A percentile compares a stretch with the other conserved stretches of the same genome.
Evolutionary conservation across 2,113 vertebrate species (phyloP).

Genomic region (Muscicapa adusta): DNA sequence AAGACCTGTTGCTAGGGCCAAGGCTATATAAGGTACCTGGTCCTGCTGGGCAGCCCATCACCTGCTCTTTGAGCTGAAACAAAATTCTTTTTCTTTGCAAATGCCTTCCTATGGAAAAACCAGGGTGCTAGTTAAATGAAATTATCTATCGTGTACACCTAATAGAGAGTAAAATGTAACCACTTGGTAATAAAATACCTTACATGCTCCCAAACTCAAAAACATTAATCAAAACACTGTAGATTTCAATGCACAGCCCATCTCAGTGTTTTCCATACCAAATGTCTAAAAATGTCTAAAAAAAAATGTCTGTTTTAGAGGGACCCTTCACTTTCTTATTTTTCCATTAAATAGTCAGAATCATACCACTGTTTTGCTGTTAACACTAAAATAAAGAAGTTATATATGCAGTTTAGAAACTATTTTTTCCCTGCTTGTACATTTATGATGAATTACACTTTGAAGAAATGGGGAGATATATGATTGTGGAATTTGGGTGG

Average conservation of each 20-base stretch:
- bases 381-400: not conserved
- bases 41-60: not conserved
- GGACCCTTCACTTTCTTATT: not conserved
- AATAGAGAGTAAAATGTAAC: not conserved
- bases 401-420: not conserved
- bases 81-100: not conserved
- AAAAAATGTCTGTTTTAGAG: not conserved
- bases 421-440: not conserved
- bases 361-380: not conserved
- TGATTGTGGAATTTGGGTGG: not conserved
- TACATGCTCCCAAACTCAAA: not conserved
- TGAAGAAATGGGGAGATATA: not conserved
- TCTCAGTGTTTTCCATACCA: not conserved
- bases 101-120: not conserved
- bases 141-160: not conserved
- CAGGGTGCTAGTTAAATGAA: not conserved
- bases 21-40: not conserved
- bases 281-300: not conserved
- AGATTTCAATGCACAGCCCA: not conserved
- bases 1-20: not conserved
- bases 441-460: not conserved
- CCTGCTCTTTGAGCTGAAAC: not conserved
- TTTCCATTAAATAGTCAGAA: not conserved
- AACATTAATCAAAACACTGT: not conserved
- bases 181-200: not conserved